Evolutionary conservation across 2,888 invertebrate genomes (phyloP), one percentile per base, ranked within the genome.

Genomic region (Nomada fabriciana): DNA sequence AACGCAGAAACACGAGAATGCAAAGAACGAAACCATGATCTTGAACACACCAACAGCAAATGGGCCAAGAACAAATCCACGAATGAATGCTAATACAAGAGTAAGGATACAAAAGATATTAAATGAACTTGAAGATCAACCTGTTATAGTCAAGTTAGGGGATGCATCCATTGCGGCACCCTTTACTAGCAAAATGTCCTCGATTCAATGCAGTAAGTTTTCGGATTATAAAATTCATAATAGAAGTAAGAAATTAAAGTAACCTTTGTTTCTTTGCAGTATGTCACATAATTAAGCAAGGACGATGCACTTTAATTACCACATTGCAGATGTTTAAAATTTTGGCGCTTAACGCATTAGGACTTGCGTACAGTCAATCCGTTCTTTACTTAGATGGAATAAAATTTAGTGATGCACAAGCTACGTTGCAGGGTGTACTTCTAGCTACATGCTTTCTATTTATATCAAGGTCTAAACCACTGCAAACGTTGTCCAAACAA

Each of bases 321-420:
- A 99, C 99, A 0, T 95, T 99, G 80, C 99, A 99, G 94, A 99
- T 99, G 99, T 99, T 99, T 95, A 99, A 99, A 95, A 99, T 99
- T 90, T 95, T 99, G 76, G 99, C 99, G 0, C 94, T 99, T 73
- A 99, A 99, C 94, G 99, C 99, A 0, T 95, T 99, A 3, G 98
- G 99, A 86, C 95, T 99, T 86, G 99, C 99, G 0, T 99, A 99
- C 95, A 98, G 99, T 91, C 99, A 99, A 94, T 99, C 99, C 3
- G 99, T 99, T 42, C 95, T 99, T 29, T 99, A 99, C 93, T 96
- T 99, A 86, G 99, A 99, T 93, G 99, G 99, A 18, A 98, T 99
- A 88, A 99, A 99, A 94, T 98, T 99, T 93, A 98, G 98, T 91
- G 99, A 99, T 94, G 97, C 97, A 29, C 99, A 99, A 94, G 99